Evolutionary conservation across 2,797 vertebrate species (phyloP).

Genomic region (Tamandua tetradactyla): DNA sequence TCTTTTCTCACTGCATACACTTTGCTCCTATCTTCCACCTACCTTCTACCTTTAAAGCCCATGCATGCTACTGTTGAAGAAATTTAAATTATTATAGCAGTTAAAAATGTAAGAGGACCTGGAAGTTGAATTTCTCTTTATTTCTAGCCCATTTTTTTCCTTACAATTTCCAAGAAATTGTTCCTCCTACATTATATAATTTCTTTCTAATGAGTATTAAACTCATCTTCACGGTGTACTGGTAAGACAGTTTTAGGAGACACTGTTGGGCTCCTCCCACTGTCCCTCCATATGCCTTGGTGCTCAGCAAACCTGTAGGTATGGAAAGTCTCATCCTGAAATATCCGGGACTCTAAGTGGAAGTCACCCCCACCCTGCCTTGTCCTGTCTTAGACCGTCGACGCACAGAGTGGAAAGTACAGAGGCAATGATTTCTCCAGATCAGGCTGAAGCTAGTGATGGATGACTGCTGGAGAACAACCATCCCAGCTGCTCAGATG

Average conservation of each 20-base stretch:
- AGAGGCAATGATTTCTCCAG: neutral
- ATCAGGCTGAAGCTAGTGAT: neutral
- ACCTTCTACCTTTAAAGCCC: neutral
- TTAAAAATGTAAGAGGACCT: conserved; percentile 7
- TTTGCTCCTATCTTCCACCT: neutral
- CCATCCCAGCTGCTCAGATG: neutral
- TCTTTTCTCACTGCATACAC: neutral
- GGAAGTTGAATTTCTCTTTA: neutral
- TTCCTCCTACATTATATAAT: neutral
- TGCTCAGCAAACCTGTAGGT: neutral
- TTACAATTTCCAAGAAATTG: neutral
- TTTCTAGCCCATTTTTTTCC: conserved; percentile 44
- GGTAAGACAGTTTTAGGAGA: neutral
- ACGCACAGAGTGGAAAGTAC: neutral
- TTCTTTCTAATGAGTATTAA: neutral
- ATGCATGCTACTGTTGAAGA: neutral
- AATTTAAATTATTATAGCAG: neutral
- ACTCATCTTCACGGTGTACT: neutral
- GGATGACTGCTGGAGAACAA: neutral
- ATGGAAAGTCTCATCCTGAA: neutral
- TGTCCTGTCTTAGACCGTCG: neutral
- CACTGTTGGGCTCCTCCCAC: neutral
- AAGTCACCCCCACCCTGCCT: neutral
- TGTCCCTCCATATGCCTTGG: rapidly evolving
- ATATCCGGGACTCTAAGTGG: neutral